Conservation (phyloP, 2,888 invertebrate genomes). For the Gari tellinella region DNA sequence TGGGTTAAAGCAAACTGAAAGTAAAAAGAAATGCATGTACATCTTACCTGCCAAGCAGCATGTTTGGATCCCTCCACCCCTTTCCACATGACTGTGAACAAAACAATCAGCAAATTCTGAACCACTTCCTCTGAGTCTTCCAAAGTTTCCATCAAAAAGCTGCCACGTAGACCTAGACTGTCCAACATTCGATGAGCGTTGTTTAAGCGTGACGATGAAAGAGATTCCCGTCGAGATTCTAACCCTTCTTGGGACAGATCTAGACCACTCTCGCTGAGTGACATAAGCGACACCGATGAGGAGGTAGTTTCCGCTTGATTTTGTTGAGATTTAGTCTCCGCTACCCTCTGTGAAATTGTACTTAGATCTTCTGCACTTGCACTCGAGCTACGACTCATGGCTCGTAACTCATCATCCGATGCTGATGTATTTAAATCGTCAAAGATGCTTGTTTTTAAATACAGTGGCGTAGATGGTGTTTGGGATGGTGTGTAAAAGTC, state of each 20-base stretch:
- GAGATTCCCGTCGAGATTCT: slow-evolving; percentile 38
- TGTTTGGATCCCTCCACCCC: slow-evolving; percentile 87
- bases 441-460: slow-evolving; percentile 64
- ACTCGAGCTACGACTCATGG: slow-evolving; percentile 78
- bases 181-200: slow-evolving; percentile 62
- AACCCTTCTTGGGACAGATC: slow-evolving; percentile 32
- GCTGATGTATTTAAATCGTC: slow-evolving; percentile 64
- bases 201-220: slow-evolving; percentile 27
- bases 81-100: slow-evolving; percentile 87
- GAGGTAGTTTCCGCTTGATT: slow-evolving; percentile 10
- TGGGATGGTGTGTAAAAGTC: slow-evolving; percentile 22
- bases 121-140: slow-evolving; percentile 87
- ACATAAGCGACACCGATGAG: slow-evolving; percentile 46
- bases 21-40: too few relatives aligned
- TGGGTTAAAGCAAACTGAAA: too few relatives aligned
- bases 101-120: slow-evolving; percentile 86
- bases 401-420: slow-evolving; percentile 66
- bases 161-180: slow-evolving; percentile 72
- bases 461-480: slow-evolving; percentile 70
- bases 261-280: slow-evolving; percentile 54
- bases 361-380: slow-evolving; percentile 78
- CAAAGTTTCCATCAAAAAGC: slow-evolving; percentile 67
- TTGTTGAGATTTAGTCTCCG: slow-evolving; percentile 39
- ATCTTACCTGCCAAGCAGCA: slow-evolving; percentile 86
- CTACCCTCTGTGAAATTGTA: slow-evolving; percentile 50